Evolutionary conservation across 64 coral and sea anemone genomes (phyloP).

Genomic region (Stichodactyla mertensii): DNA sequence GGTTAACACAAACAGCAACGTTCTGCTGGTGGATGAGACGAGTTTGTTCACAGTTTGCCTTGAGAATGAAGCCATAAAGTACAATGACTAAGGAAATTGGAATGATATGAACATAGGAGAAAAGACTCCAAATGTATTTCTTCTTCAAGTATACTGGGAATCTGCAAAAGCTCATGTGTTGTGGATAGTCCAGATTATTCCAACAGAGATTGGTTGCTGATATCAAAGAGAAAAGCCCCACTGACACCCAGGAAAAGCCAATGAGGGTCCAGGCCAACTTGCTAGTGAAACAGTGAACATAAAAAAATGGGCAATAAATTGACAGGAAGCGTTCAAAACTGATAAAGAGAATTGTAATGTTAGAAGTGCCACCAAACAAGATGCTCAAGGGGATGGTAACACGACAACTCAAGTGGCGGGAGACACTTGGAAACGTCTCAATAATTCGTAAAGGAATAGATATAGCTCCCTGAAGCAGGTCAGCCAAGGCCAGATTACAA

Average conservation of each 20-base stretch:
- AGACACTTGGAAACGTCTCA: not conserved
- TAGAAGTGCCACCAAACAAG: slow-evolving; percentile 62
- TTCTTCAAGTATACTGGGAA: slow-evolving; percentile 27
- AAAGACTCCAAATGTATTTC: slow-evolving; percentile 23
- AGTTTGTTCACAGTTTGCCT: slow-evolving; percentile 39
- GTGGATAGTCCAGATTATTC: not conserved
- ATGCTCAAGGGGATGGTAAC: slow-evolving; percentile 24
- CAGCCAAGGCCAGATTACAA: slow-evolving; percentile 62
- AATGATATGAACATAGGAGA: slow-evolving; percentile 41
- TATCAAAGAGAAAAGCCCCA: slow-evolving; percentile 21
- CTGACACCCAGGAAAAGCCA: slow-evolving; percentile 26
- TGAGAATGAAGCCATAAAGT: slow-evolving; percentile 68
- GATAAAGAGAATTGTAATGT: slow-evolving; percentile 51
- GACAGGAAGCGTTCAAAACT: slow-evolving; percentile 51
- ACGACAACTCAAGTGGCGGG: not conserved
- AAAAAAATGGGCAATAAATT: slow-evolving; percentile 50
- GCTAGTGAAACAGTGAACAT: not conserved
- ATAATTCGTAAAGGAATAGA: slow-evolving; percentile 42
- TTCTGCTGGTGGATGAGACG: slow-evolving; percentile 45
- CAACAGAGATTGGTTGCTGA: slow-evolving; percentile 4
- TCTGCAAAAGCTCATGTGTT: slow-evolving; percentile 30
- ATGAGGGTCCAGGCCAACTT: not conserved
- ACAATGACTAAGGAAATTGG: slow-evolving; percentile 46
- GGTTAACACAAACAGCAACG: not conserved
- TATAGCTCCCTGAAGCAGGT: slow-evolving; percentile 54